Evolutionary conservation across 2,113 vertebrate species (phyloP).

Genomic region (Bettongia penicillata): DNA sequence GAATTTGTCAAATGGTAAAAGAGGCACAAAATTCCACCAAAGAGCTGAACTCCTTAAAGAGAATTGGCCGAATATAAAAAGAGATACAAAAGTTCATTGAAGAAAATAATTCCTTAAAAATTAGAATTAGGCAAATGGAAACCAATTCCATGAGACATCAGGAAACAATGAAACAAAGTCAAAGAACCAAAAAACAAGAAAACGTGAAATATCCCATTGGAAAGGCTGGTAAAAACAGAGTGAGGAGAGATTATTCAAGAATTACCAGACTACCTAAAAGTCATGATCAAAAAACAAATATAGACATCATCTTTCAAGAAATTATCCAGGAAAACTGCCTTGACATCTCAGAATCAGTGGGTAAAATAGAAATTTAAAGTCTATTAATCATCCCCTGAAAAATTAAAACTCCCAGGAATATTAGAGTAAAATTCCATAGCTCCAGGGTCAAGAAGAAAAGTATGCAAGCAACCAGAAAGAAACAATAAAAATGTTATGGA

Average conservation of each 20-base stretch:
- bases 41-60: background rate
- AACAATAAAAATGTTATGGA: background rate
- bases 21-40: background rate
- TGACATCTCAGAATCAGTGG: background rate
- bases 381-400: background rate
- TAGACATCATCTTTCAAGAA: background rate
- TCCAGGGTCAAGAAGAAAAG: background rate
- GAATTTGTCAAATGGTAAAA: background rate
- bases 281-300: background rate
- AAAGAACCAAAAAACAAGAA: background rate
- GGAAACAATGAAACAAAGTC: background rate
- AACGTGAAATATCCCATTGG: background rate
- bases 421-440: background rate
- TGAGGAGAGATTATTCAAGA: background rate
- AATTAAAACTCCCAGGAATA: background rate
- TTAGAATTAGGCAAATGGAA: background rate
- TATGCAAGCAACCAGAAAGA: background rate
- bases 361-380: background rate
- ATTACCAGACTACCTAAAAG: background rate
- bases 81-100: background rate
- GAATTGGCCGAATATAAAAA: background rate
- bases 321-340: background rate
- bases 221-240: background rate
- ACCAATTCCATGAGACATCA: background rate
- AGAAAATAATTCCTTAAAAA: background rate